A percentile compares a stretch with the other conserved stretches of the same genome.
These are phyloP conservation scores for Cephalopholis sonnerati DNA, from an alignment of 2,113 vertebrate species.

Conservation along the genomic window DNA sequence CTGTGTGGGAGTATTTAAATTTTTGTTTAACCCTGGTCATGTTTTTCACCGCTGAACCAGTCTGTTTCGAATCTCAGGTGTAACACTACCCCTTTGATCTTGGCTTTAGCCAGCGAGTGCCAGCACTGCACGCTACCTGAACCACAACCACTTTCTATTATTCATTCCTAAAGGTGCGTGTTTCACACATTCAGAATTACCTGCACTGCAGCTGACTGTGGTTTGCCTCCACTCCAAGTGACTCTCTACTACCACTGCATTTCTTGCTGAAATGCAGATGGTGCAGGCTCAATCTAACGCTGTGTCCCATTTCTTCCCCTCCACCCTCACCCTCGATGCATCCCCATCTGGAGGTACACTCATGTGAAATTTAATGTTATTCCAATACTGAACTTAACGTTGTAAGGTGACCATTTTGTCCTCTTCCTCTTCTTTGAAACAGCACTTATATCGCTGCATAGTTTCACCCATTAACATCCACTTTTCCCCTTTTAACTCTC, in stretches of 20 bases:
- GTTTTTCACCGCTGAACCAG: not conserved
- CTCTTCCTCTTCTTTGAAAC: not conserved
- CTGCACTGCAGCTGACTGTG: slow-evolving; percentile 58
- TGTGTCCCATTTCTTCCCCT: slow-evolving; percentile 39
- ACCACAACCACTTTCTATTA: slow-evolving; percentile 59
- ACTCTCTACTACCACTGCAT: slow-evolving; percentile 19
- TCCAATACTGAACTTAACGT: not conserved
- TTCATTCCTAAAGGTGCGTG: slow-evolving; percentile 61
- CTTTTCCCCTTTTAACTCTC: not conserved
- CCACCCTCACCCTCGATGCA: not conserved
- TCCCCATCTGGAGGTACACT: slow-evolving; percentile 32
- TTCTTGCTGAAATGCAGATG: slow-evolving; percentile 56
- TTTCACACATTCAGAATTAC: slow-evolving; percentile 60
- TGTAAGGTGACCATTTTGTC: not conserved
- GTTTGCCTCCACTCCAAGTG: slow-evolving; percentile 38
- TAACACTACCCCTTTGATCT: slow-evolving; percentile 47
- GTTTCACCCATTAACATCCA: not conserved
- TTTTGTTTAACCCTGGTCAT: slow-evolving; percentile 24
- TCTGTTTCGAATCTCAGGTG: slow-evolving; percentile 28
- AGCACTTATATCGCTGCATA: not conserved
- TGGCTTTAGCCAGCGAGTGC: slow-evolving; percentile 15
- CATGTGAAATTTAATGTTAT: slow-evolving; percentile 30
- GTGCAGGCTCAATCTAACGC: slow-evolving; percentile 24
- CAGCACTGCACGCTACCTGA: slow-evolving; percentile 26
- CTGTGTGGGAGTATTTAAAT: slow-evolving; percentile 20